phyloP scores from a whole-genome alignment of 2,888 invertebrate species.

The Dermolepida albohirtum region DNA sequence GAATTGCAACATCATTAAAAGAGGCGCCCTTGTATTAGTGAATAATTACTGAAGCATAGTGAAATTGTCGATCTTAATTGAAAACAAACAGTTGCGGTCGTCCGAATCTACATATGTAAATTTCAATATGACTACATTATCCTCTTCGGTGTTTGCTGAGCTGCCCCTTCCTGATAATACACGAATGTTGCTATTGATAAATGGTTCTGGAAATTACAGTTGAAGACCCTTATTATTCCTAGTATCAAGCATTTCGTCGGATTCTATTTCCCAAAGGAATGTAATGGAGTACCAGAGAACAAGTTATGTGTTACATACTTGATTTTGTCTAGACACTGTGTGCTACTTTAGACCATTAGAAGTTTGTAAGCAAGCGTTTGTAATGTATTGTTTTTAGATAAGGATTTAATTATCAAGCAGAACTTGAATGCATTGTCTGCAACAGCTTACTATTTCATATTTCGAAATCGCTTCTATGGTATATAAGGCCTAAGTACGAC shows the following conservation, averaged over 20 bases:
- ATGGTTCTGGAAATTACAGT: conserved; percentile 51
- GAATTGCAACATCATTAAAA: conserved; percentile 22
- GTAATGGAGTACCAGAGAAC: conserved; percentile 2
- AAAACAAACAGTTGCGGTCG: conserved; percentile 51
- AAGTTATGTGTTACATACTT: background rate
- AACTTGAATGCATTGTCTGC: too few relatives aligned
- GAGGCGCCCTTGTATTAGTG: conserved; percentile 23
- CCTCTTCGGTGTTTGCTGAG: conserved; percentile 49
- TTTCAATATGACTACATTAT: conserved; percentile 48
- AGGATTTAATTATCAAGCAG: too few relatives aligned
- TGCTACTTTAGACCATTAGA: background rate
- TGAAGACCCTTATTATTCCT: conserved; percentile 45
- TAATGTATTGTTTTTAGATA: too few relatives aligned
- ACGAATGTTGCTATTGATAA: conserved; percentile 52
- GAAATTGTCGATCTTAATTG: conserved; percentile 51
- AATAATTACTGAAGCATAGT: conserved; percentile 35
- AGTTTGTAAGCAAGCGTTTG: too few relatives aligned
- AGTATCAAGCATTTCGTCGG: conserved; percentile 38
- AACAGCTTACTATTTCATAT: too few relatives aligned
- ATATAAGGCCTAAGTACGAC: too few relatives aligned
- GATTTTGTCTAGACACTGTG: background rate
- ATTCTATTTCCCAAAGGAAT: conserved; percentile 22
- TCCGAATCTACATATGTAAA: conserved; percentile 52
- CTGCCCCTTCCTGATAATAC: conserved; percentile 48
- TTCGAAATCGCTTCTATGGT: too few relatives aligned